Evolutionary conservation across 1,140 invertebrate genomes (phyloP), one percentile per base, ranked within the genome.

Genomic region (Tetraneura akinire): DNA sequence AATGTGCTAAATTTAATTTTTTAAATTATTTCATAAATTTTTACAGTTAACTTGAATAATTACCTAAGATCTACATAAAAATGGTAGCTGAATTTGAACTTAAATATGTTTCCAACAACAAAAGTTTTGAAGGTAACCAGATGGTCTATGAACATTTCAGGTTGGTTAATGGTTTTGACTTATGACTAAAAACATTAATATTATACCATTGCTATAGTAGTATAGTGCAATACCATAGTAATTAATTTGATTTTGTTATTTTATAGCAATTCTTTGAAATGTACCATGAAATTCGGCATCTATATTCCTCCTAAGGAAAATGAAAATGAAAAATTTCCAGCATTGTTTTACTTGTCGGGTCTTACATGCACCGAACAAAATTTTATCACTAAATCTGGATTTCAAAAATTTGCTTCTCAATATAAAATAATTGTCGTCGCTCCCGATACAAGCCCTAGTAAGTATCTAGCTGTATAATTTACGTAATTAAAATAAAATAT

Each of bases 291-390:
- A 84, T 97, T 98, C 88, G 95, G 92, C 3, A 88, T 97, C 32
- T 98, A 92, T 85, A 82, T 98, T 53, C 97, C 96, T 74, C 91
- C 94, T 0, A 89, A 92, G 83, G 42, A 64, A 9, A 89, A 90
- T 16, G 91, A 92, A 80, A 87, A 89, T 71, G 88, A 88, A 18
- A 86, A 87, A 83, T 86, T 88, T 21, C 95, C 96, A 47, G 93
- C 97, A 10, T 89, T 99, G 6, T 98, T 96, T 85, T 99, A 93
- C 89, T 87, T 99, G 0, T 98, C 97, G 66, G 97, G 97, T 14
- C 87, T 99, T 9, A 96, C 94, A 0, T 99, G 97, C 85, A 97
- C 91, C 37, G 97, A 99, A 86, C 91, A 95, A 83, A 99, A 99
- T 88, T 98, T 98, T 85, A 93, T 98, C 70, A 91, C 94, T 71